phyloP scores from a whole-genome alignment of 1,140 invertebrate species.

The Zaprionus lachaisei region DNA sequence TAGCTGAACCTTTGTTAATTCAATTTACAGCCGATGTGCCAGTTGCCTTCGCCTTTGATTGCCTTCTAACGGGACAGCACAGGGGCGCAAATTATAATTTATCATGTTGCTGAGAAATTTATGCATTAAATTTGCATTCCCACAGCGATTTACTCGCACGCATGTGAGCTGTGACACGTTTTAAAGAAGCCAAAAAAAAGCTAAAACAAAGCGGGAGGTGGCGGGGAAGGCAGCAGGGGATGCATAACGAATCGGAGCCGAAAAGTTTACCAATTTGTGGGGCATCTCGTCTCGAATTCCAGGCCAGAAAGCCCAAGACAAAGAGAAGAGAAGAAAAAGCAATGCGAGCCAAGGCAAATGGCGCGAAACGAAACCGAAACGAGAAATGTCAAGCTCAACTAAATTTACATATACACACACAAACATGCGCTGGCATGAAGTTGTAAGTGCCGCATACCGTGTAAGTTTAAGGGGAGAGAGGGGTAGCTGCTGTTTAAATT shows the following conservation, averaged over 20 bases:
- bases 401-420: constrained; percentile 38
- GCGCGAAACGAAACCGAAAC: constrained; percentile 41
- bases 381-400: constrained; percentile 47
- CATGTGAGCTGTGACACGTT: constrained; percentile 44
- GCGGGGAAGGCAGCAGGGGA: neutral
- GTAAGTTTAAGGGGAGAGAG: neutral
- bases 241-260: constrained; percentile 36
- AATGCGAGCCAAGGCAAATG: constrained; percentile 41
- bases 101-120: constrained; percentile 54
- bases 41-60: constrained; percentile 37
- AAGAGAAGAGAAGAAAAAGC: constrained; percentile 2
- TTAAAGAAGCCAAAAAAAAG: constrained; percentile 10
- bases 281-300: constrained; percentile 35
- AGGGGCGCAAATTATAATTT: constrained; percentile 38
- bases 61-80: constrained; percentile 27
- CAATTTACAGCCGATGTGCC: constrained; percentile 62
- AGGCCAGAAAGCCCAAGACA: constrained; percentile 4
- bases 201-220: neutral
- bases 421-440: constrained; percentile 42
- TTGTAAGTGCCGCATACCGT: constrained; percentile 38
- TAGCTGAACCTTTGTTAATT: constrained; percentile 53
- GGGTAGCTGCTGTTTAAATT: neutral
- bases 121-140: constrained; percentile 43
- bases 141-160: constrained; percentile 39
- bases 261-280: constrained; percentile 52